Evolutionary conservation across 2,797 vertebrate genomes (phyloP).

Genomic region (Syndactyla subalaris): DNA sequence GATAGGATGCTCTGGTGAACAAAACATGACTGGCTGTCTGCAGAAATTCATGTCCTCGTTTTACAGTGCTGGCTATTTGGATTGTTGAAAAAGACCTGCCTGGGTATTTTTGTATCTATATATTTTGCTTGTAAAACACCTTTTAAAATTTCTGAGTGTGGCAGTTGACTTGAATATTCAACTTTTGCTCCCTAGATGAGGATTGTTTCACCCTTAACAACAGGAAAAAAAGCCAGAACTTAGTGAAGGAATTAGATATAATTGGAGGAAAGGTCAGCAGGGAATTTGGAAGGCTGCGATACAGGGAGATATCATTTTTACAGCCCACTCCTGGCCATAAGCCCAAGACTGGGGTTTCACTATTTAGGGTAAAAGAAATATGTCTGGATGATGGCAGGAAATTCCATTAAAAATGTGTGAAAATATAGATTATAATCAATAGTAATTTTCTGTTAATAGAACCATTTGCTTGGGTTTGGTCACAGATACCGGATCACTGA

Average conservation of each 20-base stretch:
- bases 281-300: not conserved
- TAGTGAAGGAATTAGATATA: not conserved
- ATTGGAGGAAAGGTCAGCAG: accelerated
- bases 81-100: not conserved
- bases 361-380: not conserved
- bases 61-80: not conserved
- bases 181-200: not conserved
- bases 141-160: not conserved
- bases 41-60: not conserved
- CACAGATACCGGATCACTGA: accelerated
- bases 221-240: not conserved
- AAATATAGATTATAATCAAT: not conserved
- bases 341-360: not conserved
- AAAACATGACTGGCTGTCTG: not conserved
- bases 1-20: not conserved
- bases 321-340: not conserved
- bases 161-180: not conserved
- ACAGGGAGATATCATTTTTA: not conserved
- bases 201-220: not conserved
- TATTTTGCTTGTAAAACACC: not conserved
- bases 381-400: not conserved
- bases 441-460: not conserved
- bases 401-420: not conserved
- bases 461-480: not conserved
- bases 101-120: not conserved